Percentiles rank a stretch among this genome's conserved stretches.
phyloP scores from a whole-genome alignment of 2,888 invertebrate genomes.

The Theretra japonica region DNA sequence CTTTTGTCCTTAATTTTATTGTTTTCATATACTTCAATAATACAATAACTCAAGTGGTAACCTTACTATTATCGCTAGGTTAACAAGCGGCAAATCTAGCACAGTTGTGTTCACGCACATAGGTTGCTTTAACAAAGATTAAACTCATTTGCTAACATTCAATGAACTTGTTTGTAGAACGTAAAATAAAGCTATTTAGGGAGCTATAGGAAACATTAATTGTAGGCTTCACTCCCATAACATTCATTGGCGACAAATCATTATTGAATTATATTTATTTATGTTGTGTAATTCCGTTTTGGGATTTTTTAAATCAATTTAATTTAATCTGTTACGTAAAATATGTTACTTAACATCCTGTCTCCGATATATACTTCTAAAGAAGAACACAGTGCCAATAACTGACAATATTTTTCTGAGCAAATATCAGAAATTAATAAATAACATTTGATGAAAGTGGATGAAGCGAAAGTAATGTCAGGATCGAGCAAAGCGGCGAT shows the following conservation, averaged over 20 bases:
- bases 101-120: background rate
- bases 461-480: too few relatives aligned
- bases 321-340: too few relatives aligned
- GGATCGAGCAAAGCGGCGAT: too few relatives aligned
- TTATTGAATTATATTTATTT: too few relatives aligned
- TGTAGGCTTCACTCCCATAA: too few relatives aligned
- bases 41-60: background rate
- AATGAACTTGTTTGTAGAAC: background rate
- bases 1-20: background rate
- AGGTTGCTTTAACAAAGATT: background rate
- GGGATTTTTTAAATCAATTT: too few relatives aligned
- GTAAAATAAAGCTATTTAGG: background rate
- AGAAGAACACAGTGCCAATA: too few relatives aligned
- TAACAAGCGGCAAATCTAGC: background rate
- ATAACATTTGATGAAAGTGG: too few relatives aligned
- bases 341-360: too few relatives aligned
- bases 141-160: background rate
- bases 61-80: background rate
- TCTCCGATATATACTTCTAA: too few relatives aligned
- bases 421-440: conserved; percentile 55
- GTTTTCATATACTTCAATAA: background rate
- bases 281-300: too few relatives aligned
- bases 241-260: too few relatives aligned
- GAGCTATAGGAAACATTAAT: background rate
- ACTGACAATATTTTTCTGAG: background rate